These are phyloP conservation scores for Melanostigma gelatinosum DNA, from an alignment of 2,113 vertebrate species.

Conservation along the genomic window DNA sequence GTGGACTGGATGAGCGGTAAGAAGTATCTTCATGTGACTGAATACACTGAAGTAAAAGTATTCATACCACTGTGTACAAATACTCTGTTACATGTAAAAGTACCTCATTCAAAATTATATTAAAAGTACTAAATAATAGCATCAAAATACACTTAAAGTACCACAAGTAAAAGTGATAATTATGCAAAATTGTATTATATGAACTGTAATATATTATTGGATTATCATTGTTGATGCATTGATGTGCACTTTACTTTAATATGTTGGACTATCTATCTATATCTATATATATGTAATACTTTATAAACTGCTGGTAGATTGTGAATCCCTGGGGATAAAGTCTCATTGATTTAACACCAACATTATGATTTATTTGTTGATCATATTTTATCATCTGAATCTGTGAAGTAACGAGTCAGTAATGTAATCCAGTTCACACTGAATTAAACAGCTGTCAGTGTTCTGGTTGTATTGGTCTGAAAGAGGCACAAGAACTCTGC, in stretches of 20 bases:
- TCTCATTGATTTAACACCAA: not conserved
- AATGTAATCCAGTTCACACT: no score
- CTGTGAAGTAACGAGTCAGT: not conserved
- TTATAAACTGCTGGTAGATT: not conserved
- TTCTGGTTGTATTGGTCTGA: no score
- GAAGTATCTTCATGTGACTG: not conserved
- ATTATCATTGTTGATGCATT: no score
- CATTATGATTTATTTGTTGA: not conserved
- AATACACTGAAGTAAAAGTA: not conserved
- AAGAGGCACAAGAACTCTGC: no score
- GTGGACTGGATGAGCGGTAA: slow-evolving; percentile 82
- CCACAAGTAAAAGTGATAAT: not conserved
- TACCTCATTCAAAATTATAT: not conserved
- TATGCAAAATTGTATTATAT: not conserved
- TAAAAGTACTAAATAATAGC: not conserved
- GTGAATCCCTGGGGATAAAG: not conserved
- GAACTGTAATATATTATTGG: no score
- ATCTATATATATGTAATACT: not conserved
- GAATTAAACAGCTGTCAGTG: no score
- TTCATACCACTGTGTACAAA: not conserved
- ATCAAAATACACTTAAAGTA: not conserved
- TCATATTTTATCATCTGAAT: not conserved
- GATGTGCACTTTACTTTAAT: no score
- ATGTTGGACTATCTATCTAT: not conserved
- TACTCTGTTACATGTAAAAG: not conserved